A percentile compares a stretch with the other conserved stretches of the same genome.
phyloP scores from a whole-genome alignment of 2,797 vertebrate species.

The Coreius guichenoti region DNA sequence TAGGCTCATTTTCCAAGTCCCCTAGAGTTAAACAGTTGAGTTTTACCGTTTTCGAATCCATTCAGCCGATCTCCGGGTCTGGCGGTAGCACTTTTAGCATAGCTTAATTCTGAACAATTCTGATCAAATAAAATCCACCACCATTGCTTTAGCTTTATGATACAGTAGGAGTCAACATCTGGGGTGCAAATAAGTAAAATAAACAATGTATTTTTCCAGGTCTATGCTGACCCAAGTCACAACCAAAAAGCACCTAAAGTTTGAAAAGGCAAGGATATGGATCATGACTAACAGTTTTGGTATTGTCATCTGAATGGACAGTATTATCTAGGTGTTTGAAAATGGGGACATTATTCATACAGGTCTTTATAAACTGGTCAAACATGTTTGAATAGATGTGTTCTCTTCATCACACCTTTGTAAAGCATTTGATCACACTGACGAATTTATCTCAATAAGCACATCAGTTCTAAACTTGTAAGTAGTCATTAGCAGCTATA shows the following conservation, averaged over 20 bases:
- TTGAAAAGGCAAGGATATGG: not conserved
- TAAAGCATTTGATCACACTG: not conserved
- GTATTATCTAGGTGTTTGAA: not conserved
- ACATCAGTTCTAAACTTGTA: not conserved
- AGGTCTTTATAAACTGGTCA: slow-evolving; percentile 22
- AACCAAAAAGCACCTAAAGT: not conserved
- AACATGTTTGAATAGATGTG: not conserved
- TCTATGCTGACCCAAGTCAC: not conserved
- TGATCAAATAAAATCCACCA: not conserved
- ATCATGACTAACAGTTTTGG: slow-evolving; percentile 22
- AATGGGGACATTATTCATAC: not conserved
- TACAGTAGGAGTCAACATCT: not conserved
- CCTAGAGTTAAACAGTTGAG: no score
- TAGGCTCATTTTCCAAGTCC: no score
- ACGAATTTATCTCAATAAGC: not conserved
- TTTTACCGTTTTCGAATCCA: no score
- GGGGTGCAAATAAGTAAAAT: not conserved
- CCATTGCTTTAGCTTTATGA: not conserved
- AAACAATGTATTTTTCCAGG: not conserved
- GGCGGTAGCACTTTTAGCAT: no score
- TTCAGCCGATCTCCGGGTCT: no score
- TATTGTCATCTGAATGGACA: not conserved
- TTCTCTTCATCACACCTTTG: not conserved
- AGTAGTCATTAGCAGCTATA: not conserved
- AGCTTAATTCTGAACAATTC: no score